Evolutionary conservation across 2,888 invertebrate species (phyloP), one percentile per base, ranked within the genome.

Genomic region (Anthophora plumipes): DNA sequence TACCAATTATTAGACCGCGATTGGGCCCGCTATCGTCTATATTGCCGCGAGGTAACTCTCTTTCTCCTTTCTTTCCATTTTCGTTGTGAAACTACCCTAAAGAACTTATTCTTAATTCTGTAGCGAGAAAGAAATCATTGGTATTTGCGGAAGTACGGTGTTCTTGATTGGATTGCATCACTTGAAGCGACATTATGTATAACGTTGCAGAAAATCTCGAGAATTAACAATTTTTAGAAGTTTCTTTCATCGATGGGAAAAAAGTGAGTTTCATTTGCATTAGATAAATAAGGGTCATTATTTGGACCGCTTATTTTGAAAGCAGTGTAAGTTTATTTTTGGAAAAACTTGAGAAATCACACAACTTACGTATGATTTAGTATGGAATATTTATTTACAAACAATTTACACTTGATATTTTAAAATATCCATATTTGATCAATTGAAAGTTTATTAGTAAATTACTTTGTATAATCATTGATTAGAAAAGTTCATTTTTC

Each of bases 1-100:
- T 81, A 77, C 89, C 87, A 90, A 91, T 91, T 90, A 90, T 90
- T 86, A 71, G 64, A 67, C 52, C 69, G 71, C 66, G 69, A 79
- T 84, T 73, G 80, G n/a, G 80, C 69, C 73, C 78, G 79, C 79
- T 63, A 83, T 86, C 84, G 67, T 82, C 74, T 80, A 81, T 85
- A 59, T 61, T 31, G 77, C 60, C 70, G 59, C 70, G 67, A 67
- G 79, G 70, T 80, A 76, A 54, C 72, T 84, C 80, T 79, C 82
- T 85, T 88, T 82, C 83, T 80, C 79, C 63, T 84, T 84, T 81
- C 79, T 82, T 77, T 63, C 66, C 54, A 68, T 72, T 81, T 83
- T 77, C 78, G 69, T 85, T 77, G 73, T 50, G 74, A 77, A 80
- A 85, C 81, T 54, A 25, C n/a, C 43, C 52, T 17, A 46, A 78